Evolutionary conservation across 2,888 invertebrate genomes (phyloP).

Genomic region (Cenopis cana): DNA sequence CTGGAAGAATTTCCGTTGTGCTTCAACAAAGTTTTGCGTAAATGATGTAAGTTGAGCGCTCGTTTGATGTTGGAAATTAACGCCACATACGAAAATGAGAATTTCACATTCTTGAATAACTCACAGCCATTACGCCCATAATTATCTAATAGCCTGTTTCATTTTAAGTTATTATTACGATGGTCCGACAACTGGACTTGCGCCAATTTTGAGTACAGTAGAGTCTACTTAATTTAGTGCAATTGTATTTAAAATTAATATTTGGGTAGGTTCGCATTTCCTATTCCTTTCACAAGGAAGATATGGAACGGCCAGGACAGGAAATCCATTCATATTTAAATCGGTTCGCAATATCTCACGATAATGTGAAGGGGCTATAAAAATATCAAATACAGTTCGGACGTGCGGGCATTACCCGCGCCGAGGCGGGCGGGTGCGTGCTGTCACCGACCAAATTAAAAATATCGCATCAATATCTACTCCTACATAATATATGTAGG

Average conservation of each 20-base stretch:
- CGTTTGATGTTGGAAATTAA: conserved; percentile 65
- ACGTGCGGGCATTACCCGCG: conserved; percentile 52
- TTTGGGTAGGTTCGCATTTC: neutral
- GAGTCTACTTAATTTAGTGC: neutral
- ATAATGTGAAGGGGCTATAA: conserved; percentile 77
- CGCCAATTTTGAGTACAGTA: conserved; percentile 27
- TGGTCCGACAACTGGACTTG: conserved; percentile 26
- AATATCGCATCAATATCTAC: conserved; percentile 65
- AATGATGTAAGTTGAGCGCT: conserved; percentile 66
- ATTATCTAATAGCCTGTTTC: conserved; percentile 49
- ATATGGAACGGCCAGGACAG: conserved; percentile 70
- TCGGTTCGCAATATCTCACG: conserved; percentile 77
- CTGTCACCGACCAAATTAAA: conserved; percentile 68
- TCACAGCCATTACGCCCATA: conserved; percentile 51
- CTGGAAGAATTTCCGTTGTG: conserved; percentile 59
- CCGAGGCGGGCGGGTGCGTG: conserved; percentile 46
- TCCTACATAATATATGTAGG: conserved; percentile 53
- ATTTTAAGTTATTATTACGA: conserved; percentile 41
- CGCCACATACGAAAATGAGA: conserved; percentile 60
- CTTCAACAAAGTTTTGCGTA: conserved; percentile 59
- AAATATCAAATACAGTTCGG: conserved; percentile 78
- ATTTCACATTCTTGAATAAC: conserved; percentile 62
- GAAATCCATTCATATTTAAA: conserved; percentile 78
- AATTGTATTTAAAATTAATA: neutral
- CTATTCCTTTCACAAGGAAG: conserved; percentile 44